These are phyloP conservation scores for Ips nitidus DNA, from an alignment of 1,140 invertebrate species.

Conservation along the genomic window DNA sequence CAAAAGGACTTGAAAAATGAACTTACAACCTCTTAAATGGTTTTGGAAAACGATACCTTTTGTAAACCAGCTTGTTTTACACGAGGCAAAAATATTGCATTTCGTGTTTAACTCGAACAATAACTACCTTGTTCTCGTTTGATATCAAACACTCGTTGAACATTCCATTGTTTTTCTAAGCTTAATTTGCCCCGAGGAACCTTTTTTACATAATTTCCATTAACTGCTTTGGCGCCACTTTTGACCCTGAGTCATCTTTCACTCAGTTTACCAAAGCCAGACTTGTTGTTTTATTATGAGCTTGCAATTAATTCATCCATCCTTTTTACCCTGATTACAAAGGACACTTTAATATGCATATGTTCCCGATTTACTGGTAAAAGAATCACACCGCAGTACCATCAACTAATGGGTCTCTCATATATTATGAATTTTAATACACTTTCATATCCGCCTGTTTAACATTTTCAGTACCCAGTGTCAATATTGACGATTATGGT, in stretches of 20 bases:
- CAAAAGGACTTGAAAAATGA: conserved; percentile 29
- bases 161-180: not conserved
- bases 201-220: not conserved
- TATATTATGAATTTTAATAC: no score
- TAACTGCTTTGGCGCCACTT: conserved; percentile 14
- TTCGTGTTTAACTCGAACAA: conserved; percentile 15
- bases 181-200: not conserved
- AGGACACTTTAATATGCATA: not conserved
- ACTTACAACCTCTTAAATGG: conserved; percentile 22
- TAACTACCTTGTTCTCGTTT: not conserved
- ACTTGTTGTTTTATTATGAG: conserved; percentile 17
- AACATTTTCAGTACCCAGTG: no score
- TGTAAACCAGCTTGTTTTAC: conserved; percentile 28
- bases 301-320: conserved; percentile 17
- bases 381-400: no score
- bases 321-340: conserved; percentile 1
- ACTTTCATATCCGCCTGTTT: no score
- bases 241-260: conserved; percentile 10
- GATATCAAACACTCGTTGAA: not conserved
- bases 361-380: not conserved
- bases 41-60: conserved; percentile 33
- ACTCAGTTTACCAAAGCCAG: conserved; percentile 12
- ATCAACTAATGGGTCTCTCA: no score
- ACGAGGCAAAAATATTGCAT: conserved; percentile 20
- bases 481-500: no score